Conservation (phyloP, 2,113 vertebrate genomes). For the Origma solitaria region DNA sequence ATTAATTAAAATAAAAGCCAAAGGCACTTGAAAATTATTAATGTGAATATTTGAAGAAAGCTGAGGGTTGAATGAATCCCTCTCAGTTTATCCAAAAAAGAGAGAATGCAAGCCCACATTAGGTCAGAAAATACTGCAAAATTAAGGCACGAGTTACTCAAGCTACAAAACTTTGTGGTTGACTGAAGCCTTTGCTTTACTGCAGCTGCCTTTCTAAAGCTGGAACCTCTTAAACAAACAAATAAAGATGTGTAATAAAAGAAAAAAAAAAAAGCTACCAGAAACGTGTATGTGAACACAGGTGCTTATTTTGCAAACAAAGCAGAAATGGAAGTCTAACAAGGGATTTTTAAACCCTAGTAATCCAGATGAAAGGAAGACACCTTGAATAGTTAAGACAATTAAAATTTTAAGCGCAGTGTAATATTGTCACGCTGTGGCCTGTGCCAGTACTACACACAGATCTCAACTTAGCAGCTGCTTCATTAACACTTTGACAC, state of each 20-base stretch:
- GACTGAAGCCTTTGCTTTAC: background rate
- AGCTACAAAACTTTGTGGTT: background rate
- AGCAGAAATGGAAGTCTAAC: constrained; percentile 13
- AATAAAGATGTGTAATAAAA: background rate
- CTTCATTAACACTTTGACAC: background rate
- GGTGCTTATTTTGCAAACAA: background rate
- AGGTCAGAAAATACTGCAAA: background rate
- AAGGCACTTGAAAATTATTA: background rate
- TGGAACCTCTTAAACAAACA: background rate
- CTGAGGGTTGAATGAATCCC: background rate
- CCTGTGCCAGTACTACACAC: background rate
- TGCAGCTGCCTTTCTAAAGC: background rate
- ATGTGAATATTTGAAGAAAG: background rate
- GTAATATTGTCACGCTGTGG: background rate
- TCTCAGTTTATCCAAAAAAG: background rate
- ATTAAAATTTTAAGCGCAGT: background rate
- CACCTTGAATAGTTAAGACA: background rate
- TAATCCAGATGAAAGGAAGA: constrained; percentile 33
- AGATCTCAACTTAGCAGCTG: background rate
- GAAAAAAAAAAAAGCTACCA: background rate
- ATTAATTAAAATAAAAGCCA: background rate
- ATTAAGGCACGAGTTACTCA: background rate
- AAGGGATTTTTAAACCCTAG: constrained; percentile 7
- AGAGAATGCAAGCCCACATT: background rate
- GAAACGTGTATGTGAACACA: background rate